A percentile compares a stretch with the other conserved stretches of the same genome.
phyloP scores from a whole-genome alignment of 2,888 invertebrate genomes.

The Oscheius myriophilus region DNA sequence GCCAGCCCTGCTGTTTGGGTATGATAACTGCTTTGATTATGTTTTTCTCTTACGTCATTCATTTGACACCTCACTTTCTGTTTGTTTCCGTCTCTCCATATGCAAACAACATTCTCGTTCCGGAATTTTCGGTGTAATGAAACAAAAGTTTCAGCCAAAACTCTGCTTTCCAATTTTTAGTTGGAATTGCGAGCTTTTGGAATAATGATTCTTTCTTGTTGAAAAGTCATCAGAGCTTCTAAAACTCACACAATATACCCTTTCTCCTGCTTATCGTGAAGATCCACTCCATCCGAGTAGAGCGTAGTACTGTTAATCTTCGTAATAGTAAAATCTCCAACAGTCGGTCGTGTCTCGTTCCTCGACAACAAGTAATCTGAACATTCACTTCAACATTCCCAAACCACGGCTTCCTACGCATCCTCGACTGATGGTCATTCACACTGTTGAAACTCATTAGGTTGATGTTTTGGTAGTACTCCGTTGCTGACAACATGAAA shows the following conservation, averaged over 20 bases:
- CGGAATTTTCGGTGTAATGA: too few species aligned
- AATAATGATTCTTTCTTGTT: too few species aligned
- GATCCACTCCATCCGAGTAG: constrained; percentile 15
- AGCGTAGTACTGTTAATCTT: constrained; percentile 19
- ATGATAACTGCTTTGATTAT: too few species aligned
- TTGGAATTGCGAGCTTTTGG: too few species aligned
- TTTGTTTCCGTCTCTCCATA: too few species aligned
- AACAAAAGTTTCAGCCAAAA: too few species aligned
- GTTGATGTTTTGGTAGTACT: constrained; percentile 13
- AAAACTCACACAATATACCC: constrained; percentile 1
- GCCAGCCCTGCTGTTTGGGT: too few species aligned
- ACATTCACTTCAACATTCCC: neutral
- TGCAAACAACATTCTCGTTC: too few species aligned
- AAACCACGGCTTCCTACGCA: constrained; percentile 3
- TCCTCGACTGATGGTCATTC: neutral
- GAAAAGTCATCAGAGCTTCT: too few species aligned
- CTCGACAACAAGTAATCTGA: constrained; percentile 10
- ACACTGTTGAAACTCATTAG: neutral
- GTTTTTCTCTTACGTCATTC: too few species aligned
- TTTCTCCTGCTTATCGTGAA: neutral
- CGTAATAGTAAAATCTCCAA: constrained; percentile 17
- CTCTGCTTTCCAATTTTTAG: too few species aligned
- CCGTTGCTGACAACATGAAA: constrained; percentile 12
- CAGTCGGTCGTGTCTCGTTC: constrained; percentile 17
- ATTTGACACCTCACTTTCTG: too few species aligned